Conservation (phyloP, 2,797 vertebrate species). For the Oryzias sinensis region DNA sequence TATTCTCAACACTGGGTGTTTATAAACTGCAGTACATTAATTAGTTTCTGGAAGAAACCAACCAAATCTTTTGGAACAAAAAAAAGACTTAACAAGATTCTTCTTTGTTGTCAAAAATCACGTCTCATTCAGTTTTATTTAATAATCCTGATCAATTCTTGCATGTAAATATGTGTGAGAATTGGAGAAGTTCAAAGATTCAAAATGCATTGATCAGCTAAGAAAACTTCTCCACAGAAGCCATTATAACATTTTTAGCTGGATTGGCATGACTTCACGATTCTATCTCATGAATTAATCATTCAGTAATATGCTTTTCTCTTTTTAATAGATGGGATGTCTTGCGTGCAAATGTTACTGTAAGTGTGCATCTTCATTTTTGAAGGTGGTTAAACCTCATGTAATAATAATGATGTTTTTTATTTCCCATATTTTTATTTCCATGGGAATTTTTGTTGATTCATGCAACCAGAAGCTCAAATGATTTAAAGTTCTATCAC, state of each 20-base stretch:
- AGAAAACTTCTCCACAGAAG: slow-evolving; percentile 5
- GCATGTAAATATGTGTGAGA: slow-evolving; percentile 11
- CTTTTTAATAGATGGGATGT: not conserved
- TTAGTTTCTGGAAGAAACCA: slow-evolving; percentile 55
- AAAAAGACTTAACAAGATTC: slow-evolving; percentile 14
- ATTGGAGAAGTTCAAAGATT: not conserved
- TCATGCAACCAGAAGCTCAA: not conserved
- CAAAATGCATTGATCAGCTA: not conserved
- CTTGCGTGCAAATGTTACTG: not conserved
- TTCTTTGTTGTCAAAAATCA: slow-evolving; percentile 13
- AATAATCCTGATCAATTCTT: slow-evolving; percentile 7
- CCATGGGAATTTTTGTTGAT: not conserved
- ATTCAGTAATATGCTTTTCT: not conserved
- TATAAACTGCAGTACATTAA: slow-evolving; percentile 62
- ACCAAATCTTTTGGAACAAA: slow-evolving; percentile 36
- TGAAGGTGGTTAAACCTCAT: too few species aligned
- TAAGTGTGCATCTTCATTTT: too few species aligned
- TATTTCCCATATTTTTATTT: not conserved
- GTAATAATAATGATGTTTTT: too few species aligned
- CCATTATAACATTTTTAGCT: slow-evolving; percentile 3
- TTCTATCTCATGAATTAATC: slow-evolving; percentile 11
- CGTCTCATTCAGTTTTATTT: slow-evolving; percentile 13
- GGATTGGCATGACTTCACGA: slow-evolving; percentile 8
- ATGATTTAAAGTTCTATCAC: not conserved
- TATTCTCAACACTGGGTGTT: slow-evolving; percentile 58